Percentiles rank a stretch among this genome's conserved stretches.
These are phyloP conservation scores for Dynastes maya DNA, from an alignment of 2,888 invertebrate species.

Conservation along the genomic window DNA sequence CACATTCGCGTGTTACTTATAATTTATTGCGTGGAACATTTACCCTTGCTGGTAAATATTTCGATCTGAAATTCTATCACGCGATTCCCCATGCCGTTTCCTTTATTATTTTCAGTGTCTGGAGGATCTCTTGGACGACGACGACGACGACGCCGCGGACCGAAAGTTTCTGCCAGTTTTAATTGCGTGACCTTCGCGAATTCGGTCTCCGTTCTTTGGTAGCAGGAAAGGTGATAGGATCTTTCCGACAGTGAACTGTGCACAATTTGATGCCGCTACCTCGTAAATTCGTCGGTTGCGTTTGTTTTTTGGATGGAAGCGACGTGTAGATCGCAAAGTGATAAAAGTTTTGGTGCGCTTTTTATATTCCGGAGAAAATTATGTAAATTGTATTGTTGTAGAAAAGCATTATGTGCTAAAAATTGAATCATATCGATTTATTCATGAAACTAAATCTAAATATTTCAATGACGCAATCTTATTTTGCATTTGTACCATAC, in stretches of 20 bases:
- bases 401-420: too few relatives aligned
- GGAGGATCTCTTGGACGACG: conserved; percentile 6
- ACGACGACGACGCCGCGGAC: neutral
- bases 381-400: too few relatives aligned
- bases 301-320: conserved; percentile 19
- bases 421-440: too few relatives aligned
- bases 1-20: conserved; percentile 19
- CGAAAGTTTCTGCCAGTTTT: conserved; percentile 16
- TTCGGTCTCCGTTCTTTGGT: conserved; percentile 29
- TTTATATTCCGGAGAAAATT: neutral
- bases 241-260: conserved; percentile 25
- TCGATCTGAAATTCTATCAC: conserved; percentile 30
- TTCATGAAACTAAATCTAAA: too few relatives aligned
- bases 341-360: conserved; percentile 20
- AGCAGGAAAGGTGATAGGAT: conserved; percentile 37
- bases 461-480: too few relatives aligned
- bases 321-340: conserved; percentile 15
- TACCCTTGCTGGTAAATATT: conserved; percentile 17
- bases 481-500: too few relatives aligned
- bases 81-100: conserved; percentile 20
- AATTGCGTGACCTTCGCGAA: conserved; percentile 45
- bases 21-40: conserved; percentile 19
- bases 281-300: conserved; percentile 31
- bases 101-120: conserved; percentile 38
- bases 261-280: conserved; percentile 32